phyloP scores from a whole-genome alignment of 2,113 vertebrate genomes.

The Tupaia chinensis region DNA sequence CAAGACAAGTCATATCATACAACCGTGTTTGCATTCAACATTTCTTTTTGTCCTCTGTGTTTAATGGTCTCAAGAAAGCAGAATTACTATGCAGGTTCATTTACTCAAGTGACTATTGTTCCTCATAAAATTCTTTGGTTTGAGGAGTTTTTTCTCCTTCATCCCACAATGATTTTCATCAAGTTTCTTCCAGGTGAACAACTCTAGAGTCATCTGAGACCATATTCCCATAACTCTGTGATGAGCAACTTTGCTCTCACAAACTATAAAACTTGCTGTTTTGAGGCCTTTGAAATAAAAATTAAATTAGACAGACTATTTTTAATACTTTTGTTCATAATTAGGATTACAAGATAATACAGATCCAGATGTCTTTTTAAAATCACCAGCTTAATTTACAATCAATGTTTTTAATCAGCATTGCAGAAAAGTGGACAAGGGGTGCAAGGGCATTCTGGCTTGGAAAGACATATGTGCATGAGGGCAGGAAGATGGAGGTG shows the following conservation, averaged over 20 bases:
- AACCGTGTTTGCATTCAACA: accelerated
- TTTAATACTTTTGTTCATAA: not conserved
- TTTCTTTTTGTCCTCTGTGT: not conserved
- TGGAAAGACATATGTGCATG: accelerated
- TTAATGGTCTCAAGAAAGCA: not conserved
- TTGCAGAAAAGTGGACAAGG: not conserved
- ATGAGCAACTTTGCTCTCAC: not conserved
- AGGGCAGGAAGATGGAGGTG: no score
- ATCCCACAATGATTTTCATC: not conserved
- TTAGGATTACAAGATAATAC: not conserved
- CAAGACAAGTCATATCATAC: not conserved
- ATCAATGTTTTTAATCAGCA: not conserved
- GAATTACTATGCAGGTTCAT: not conserved
- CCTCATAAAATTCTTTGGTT: not conserved
- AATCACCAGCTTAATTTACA: not conserved
- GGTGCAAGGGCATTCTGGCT: accelerated
- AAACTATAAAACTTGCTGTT: not conserved
- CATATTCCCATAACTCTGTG: not conserved
- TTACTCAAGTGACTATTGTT: not conserved
- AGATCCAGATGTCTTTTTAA: not conserved
- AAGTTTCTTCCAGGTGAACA: not conserved
- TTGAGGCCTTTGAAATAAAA: not conserved
- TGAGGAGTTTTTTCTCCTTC: not conserved
- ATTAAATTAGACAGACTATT: not conserved
- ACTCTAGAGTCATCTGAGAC: no score